These are phyloP conservation scores for Odontocolon sp. DNA, from an alignment of 2,888 invertebrate species.

Conservation along the genomic window DNA sequence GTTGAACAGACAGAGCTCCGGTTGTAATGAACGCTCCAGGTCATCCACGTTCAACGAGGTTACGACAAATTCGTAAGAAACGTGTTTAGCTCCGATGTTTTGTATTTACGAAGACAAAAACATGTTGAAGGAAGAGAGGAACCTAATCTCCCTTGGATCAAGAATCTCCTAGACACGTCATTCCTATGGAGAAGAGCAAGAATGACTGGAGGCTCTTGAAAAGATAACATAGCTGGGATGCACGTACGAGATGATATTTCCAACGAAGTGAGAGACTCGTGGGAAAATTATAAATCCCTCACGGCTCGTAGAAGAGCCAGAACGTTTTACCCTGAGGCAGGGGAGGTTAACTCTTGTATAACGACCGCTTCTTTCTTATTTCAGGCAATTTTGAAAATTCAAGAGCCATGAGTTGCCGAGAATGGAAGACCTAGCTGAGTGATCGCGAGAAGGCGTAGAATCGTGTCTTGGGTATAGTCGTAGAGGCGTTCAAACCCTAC, in stretches of 20 bases:
- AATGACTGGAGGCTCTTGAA: too few relatives aligned
- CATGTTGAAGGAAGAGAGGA: too few relatives aligned
- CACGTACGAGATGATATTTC: neutral
- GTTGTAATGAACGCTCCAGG: neutral
- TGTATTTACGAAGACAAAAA: neutral
- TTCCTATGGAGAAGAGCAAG: neutral
- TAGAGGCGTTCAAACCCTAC: neutral
- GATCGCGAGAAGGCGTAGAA: neutral
- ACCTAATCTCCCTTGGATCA: neutral
- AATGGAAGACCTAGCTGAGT: neutral
- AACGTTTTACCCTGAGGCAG: neutral
- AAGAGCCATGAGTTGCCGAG: neutral
- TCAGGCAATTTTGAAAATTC: neutral
- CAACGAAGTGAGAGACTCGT: neutral
- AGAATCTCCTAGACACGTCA: neutral
- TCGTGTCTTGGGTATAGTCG: neutral
- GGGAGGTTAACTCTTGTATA: neutral
- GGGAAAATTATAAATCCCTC: constrained; percentile 7
- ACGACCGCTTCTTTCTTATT: neutral
- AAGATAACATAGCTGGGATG: too few relatives aligned
- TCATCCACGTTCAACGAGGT: neutral
- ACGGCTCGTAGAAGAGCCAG: neutral
- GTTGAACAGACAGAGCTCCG: neutral
- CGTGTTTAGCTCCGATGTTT: neutral
- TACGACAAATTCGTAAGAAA: neutral